phyloP scores from a whole-genome alignment of 2,113 vertebrate genomes.

The western clawed frog (Xenopus tropicalis) region DNA sequence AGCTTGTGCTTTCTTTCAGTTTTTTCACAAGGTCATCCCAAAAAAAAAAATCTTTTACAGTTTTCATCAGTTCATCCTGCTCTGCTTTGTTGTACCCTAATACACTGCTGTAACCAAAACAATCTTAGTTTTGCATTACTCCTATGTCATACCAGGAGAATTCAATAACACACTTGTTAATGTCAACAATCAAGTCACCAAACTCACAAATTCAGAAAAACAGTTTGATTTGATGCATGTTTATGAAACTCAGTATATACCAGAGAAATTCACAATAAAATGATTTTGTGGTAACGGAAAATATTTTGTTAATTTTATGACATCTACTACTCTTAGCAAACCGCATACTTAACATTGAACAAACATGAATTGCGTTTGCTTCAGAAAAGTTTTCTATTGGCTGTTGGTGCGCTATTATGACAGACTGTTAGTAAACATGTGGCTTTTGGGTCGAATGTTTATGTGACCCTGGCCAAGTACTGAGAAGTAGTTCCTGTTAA shows the following conservation, averaged over 20 bases:
- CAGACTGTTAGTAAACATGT: conserved; percentile 35
- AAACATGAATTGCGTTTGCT: conserved; percentile 4
- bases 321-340: conserved; percentile 6
- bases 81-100: too few relatives aligned
- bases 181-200: background rate
- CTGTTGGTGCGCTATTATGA: conserved; percentile 15
- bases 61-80: too few relatives aligned
- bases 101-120: too few relatives aligned
- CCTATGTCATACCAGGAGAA: too few relatives aligned
- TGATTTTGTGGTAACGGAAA: background rate
- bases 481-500: conserved; percentile 12
- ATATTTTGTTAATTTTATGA: background rate
- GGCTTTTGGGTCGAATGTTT: conserved; percentile 38
- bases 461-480: conserved; percentile 20
- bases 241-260: background rate
- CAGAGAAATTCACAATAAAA: background rate
- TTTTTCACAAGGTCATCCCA: too few relatives aligned
- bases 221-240: background rate
- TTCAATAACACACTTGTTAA: background rate
- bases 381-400: conserved; percentile 2
- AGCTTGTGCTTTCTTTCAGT: too few relatives aligned
- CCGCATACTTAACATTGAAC: conserved; percentile 5
- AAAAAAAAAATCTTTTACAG: too few relatives aligned
- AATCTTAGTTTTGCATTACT: too few relatives aligned
- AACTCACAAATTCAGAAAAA: background rate